Evolutionary conservation across 1,140 invertebrate species (phyloP).

Genomic region (Hyphantria cunea): DNA sequence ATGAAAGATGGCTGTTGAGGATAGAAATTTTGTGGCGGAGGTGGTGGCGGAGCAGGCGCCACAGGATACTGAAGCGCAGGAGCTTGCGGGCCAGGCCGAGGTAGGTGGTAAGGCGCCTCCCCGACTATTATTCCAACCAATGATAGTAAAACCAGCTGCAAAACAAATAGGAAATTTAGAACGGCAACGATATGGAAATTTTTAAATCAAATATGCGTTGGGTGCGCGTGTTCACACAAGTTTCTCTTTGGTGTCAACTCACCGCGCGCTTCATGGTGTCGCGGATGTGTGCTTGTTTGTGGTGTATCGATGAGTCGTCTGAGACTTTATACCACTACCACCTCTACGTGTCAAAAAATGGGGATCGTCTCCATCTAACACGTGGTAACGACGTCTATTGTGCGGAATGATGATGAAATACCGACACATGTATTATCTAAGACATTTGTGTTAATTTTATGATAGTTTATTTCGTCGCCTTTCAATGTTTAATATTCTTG

Average conservation of each 20-base stretch:
- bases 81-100: constrained; percentile 53
- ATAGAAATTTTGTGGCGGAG: constrained; percentile 13
- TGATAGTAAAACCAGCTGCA: constrained; percentile 63
- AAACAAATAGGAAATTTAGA: constrained; percentile 29
- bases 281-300: constrained; percentile 51
- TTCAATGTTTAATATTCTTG: too few relatives aligned
- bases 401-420: constrained; percentile 24
- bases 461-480: background rate
- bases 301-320: constrained; percentile 17
- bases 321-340: constrained; percentile 60
- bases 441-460: background rate
- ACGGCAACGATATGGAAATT: background rate
- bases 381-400: constrained; percentile 20
- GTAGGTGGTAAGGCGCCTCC: constrained; percentile 68
- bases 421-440: constrained; percentile 11
- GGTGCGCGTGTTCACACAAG: background rate
- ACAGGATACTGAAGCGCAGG: constrained; percentile 51
- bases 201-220: constrained; percentile 23
- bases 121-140: constrained; percentile 54
- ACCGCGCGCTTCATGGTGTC: constrained; percentile 70
- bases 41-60: constrained; percentile 30
- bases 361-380: constrained; percentile 18
- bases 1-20: too few relatives aligned
- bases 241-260: constrained; percentile 43
- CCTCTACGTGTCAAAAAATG: constrained; percentile 42